A percentile compares a stretch with the other conserved stretches of the same genome.
Evolutionary conservation across 2,888 invertebrate genomes (phyloP).

Genomic region (Drosophila algonquin): DNA sequence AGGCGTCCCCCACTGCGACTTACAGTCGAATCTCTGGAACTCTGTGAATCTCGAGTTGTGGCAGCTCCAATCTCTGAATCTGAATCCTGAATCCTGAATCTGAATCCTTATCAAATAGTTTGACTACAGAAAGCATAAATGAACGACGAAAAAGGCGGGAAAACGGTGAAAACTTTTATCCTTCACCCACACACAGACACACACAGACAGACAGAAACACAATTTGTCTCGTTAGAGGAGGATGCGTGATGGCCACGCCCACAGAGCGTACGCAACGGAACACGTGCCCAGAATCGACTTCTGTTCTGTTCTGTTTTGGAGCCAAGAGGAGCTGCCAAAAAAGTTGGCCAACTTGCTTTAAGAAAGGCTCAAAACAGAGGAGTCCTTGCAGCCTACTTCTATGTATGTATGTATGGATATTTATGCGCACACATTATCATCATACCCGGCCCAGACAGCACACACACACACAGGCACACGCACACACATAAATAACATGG

Average conservation of each 20-base stretch:
- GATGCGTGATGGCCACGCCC: constrained; percentile 30
- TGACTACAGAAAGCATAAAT: not conserved
- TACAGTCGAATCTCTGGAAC: not conserved
- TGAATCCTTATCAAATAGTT: constrained; percentile 37
- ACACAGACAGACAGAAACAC: constrained; percentile 17
- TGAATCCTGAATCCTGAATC: too few species aligned
- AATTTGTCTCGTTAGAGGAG: constrained; percentile 64
- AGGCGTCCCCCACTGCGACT: too few species aligned
- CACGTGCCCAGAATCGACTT: too few species aligned
- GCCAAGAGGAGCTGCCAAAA: too few species aligned
- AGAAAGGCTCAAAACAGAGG: not conserved
- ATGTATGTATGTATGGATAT: constrained; percentile 59
- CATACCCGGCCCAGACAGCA: not conserved
- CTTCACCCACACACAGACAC: not conserved
- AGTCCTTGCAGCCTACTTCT: constrained; percentile 45
- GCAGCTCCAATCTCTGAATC: not conserved
- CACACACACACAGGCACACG: not conserved
- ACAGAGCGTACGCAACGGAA: not conserved
- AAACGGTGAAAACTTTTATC: constrained; percentile 38
- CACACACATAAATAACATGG: constrained; percentile 26
- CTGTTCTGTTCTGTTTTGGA: too few species aligned
- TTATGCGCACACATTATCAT: constrained; percentile 71
- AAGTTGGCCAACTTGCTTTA: not conserved
- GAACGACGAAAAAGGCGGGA: not conserved
- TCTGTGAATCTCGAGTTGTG: not conserved